phyloP scores from a whole-genome alignment of 2,797 vertebrate species.

The Aselliscus stoliczkanus region DNA sequence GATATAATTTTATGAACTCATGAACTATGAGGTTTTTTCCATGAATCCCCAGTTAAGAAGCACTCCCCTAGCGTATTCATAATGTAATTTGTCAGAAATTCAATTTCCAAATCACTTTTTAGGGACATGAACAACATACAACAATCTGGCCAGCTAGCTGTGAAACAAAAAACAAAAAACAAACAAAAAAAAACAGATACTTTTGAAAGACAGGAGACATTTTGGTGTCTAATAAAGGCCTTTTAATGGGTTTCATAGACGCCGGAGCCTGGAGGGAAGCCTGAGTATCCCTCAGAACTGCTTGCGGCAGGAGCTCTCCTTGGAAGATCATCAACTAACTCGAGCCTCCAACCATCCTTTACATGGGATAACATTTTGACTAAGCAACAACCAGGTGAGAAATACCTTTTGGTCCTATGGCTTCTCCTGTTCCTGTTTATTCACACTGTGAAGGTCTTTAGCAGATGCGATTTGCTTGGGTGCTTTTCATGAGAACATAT shows the following conservation, averaged over 20 bases:
- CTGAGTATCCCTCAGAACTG: not conserved
- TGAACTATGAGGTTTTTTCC: not conserved
- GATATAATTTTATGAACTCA: not conserved
- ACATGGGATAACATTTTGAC: not conserved
- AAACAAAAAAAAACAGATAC: not conserved
- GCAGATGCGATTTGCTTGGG: not conserved
- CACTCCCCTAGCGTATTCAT: not conserved
- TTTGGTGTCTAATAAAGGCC: not conserved
- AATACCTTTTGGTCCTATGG: not conserved
- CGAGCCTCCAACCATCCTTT: not conserved
- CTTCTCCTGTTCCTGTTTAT: not conserved
- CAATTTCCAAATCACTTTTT: conserved; percentile 3
- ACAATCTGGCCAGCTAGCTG: not conserved
- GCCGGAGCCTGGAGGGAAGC: not conserved
- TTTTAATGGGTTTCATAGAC: not conserved
- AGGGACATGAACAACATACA: not conserved
- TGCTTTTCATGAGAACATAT: not conserved
- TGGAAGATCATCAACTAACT: not conserved
- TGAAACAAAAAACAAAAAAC: not conserved
- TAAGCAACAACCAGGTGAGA: not conserved
- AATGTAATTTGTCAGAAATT: not conserved
- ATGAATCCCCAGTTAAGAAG: not conserved
- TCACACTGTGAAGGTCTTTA: not conserved
- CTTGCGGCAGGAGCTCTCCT: not conserved
- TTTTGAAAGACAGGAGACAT: not conserved